Base-by-base conservation (phyloP, 2,113 vertebrate species). In the Nicator chloris region DNA sequence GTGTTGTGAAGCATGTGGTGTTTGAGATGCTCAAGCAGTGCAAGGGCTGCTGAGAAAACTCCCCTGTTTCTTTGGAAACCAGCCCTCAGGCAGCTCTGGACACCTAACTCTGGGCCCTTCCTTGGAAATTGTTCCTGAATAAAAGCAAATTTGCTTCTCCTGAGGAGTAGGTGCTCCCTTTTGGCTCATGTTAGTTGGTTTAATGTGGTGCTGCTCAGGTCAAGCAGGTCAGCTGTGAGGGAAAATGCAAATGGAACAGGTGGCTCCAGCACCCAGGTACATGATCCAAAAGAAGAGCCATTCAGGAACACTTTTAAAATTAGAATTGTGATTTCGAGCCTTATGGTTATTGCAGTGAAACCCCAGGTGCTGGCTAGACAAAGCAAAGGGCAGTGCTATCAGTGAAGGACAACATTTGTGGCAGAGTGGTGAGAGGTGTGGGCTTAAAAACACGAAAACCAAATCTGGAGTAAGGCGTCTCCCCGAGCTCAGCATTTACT, bases 1-100 rank as follows among this genome's bases (percentile, higher is more conserved):
- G 6, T 7, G 3, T 4, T 22, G 61, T 45, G 45, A 54, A 33
- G 26, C 0, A 0, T 13, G 42, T 1, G 6, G 28, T 40, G 20
- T 4, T 7, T 0, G 2, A 37, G n/a, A 4, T 45, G 51, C 39
- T 66, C 19, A 11, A 40, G 51, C 7, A 20, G 6, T 6, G 1
- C 3, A 10, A 56, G 0, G 6, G 11, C 30, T 31, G 5, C 40
- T 30, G 11, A 1, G 6, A 42, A 42, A 66, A 17, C 12, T 63
- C 40, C 35, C 20, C 50, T 33, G 11, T 51, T 88, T n/a, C 44
- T 88, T 60, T 51, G 77, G 45, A 50, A 61, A 30, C 19, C 7
- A 6, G 33, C 15, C 18, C 1, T 1, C 26, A 35, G 66, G 23
- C 16, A 50, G 44, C 31, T 22, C 28, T 2, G 2, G 49, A 26